Evolutionary conservation across 2,888 invertebrate genomes (phyloP).

Genomic region (Phymatocera aterrima): DNA sequence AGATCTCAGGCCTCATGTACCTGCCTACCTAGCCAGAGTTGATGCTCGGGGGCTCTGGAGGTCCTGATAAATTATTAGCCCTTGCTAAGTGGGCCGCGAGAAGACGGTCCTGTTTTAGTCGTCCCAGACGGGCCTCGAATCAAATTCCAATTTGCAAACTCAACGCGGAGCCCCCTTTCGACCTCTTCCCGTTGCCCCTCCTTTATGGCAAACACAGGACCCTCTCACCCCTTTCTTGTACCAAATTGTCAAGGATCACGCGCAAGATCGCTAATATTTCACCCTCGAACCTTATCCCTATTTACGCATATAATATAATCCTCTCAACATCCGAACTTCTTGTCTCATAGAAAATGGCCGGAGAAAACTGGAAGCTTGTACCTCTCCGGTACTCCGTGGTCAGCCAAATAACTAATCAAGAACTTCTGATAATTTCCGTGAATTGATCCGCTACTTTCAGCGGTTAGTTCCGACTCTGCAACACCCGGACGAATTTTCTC

Average conservation of each 20-base stretch:
- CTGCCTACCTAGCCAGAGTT: constrained; percentile 12
- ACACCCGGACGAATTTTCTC: too few species aligned
- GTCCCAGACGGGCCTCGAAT: constrained; percentile 45
- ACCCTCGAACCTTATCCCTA: not conserved
- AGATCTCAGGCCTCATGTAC: not conserved
- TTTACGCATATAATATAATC: not conserved
- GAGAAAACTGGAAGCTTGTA: not conserved
- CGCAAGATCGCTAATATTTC: constrained; percentile 37
- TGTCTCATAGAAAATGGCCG: not conserved
- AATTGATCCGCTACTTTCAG: too few species aligned
- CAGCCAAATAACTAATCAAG: too few species aligned
- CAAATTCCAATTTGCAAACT: constrained; percentile 56
- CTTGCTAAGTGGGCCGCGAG: constrained; percentile 36
- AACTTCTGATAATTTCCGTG: too few species aligned
- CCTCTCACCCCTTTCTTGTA: not conserved
- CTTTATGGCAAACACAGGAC: not conserved
- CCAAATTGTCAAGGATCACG: constrained; percentile 33
- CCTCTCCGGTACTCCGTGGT: too few species aligned
- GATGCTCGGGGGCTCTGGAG: constrained; percentile 23
- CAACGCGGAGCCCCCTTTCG: constrained; percentile 48
- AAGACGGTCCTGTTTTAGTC: constrained; percentile 38
- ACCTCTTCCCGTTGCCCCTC: not conserved
- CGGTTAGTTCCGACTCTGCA: too few species aligned
- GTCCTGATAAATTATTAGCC: constrained; percentile 44
- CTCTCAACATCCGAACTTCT: not conserved